Base-by-base conservation (phyloP, 2,888 invertebrate genomes). In the Petrophora chlorosata region DNA sequence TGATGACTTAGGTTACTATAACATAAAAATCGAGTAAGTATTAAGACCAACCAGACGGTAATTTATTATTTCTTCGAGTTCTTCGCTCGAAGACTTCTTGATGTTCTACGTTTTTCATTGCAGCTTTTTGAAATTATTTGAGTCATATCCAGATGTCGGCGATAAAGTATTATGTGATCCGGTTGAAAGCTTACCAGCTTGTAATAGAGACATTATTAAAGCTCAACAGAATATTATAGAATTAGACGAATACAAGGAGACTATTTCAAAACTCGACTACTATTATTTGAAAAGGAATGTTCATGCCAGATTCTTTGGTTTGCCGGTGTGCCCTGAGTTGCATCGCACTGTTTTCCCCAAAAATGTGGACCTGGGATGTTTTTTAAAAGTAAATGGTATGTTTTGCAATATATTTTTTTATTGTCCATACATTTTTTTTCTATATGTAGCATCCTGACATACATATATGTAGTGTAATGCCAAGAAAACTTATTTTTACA, bases 101-200 rank as follows among this genome's bases (percentile, higher is more conserved):
- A 26, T 8, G 10, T 22, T 30, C 15, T 9, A 16, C 29, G 30
- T 41, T 23, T 19, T 36, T 28, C 16, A 60, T 91, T 91, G 15
- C 71, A 95, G 95, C 76, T 95, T 95, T 73, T 81, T 94, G 52
- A 92, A 93, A 58, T 76, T 95, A 38, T 94, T 94, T 72, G 95
- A 95, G 78, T 91, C 91, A 34, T 92, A 93, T 73, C 92, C 93
- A 16, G 92, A 93, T 59, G 83, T 93, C 15, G 95, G 94, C 12
- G 92, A 94, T 66, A 91, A 92, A 64, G 90, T 97, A 39, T 80
- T 96, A 46, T 92, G 92, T 44, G 86, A 88, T 54, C 94, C 96
- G 0, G 86, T 92, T 39, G 76, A 90, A 38, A 91, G 92, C 63
- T 81, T 96, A 48, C 90, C 92, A 12, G 66, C 91, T 13, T 95